phyloP scores from a whole-genome alignment of 2,113 vertebrate species.

The Lasiurus borealis region DNA sequence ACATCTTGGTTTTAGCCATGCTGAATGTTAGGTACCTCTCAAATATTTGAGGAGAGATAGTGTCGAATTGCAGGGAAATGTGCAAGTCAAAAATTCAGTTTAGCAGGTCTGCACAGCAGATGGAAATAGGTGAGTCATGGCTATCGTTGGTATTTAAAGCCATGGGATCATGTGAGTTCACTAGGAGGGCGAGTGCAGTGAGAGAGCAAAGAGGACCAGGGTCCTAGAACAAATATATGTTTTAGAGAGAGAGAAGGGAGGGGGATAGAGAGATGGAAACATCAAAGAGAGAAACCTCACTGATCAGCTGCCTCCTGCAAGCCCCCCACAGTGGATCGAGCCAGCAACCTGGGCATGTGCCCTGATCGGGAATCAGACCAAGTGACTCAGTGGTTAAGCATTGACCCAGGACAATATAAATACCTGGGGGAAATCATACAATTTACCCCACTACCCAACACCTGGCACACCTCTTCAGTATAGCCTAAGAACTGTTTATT shows the following conservation, averaged over 20 bases:
- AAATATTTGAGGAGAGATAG: neutral
- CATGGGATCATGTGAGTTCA: neutral
- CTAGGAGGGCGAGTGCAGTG: neutral
- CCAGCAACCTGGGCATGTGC: too few species aligned
- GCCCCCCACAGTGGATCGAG: too few species aligned
- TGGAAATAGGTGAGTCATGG: neutral
- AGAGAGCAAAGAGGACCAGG: neutral
- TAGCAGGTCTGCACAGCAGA: neutral
- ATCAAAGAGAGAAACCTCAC: too few species aligned
- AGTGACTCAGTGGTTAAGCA: too few species aligned
- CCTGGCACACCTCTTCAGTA: neutral
- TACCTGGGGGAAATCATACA: neutral
- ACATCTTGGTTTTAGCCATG: neutral
- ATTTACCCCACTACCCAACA: neutral
- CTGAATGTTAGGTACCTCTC: neutral
- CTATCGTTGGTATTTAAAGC: neutral
- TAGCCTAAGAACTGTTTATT: neutral
- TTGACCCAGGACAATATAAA: neutral
- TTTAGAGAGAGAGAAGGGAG: too few species aligned
- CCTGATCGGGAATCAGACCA: too few species aligned
- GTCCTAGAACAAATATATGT: neutral
- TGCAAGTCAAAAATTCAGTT: neutral
- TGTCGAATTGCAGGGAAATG: neutral
- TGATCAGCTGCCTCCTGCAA: too few species aligned
- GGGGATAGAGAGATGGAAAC: too few species aligned